Base-by-base conservation (phyloP, 2,113 vertebrate genomes). In the Ursus arctos region DNA sequence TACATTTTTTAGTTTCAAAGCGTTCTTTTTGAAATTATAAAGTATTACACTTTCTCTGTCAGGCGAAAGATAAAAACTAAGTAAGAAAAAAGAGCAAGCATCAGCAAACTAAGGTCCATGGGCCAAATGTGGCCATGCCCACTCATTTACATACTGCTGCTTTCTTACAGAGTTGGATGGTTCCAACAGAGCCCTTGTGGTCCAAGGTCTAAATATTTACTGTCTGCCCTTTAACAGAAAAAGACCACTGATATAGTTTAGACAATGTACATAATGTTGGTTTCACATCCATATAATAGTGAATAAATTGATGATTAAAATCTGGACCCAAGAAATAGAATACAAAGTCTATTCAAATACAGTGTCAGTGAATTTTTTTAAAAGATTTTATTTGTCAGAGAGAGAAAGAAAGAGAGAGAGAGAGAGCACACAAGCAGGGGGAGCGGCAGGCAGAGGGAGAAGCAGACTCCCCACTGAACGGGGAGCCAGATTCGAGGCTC, bases 271-370 rank as follows among this genome's bases (percentile, higher is more conserved):
- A 36, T 74, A 24, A 76, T 61, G 11, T 14, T 90, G 51, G 19
- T 28, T 65, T 88, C n/a, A 53, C 47, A 61, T 63, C 72, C 15
- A 53, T 43, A 83, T 69, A 71, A 86, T 51, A 94, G 63, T 67
- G 33, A 94, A 47, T 59, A 82, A 90, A 93, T 61, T 36, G 55
- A 67, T 74, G 77, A 55, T 85, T 93, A 67, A 61, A 76, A 91
- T 74, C 85, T 82, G 63, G 18, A 22, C 21, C 67, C 28, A 87
- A 63, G 19, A 84, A 80, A 84, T 7, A 57, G 15, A 83, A 77
- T 49, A 71, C 7, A 72, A 24, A 57, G 43, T 65, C 24, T 90
- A 89, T 84, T 90, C 43, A 94, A 95, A 28, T 57, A 28, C 22
- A 24, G n/a, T 33, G 21, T 40, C 61, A 76, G 18, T 59, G 87